These are phyloP conservation scores for Epirrita christyi DNA, from an alignment of 2,888 invertebrate genomes.

Conservation along the genomic window DNA sequence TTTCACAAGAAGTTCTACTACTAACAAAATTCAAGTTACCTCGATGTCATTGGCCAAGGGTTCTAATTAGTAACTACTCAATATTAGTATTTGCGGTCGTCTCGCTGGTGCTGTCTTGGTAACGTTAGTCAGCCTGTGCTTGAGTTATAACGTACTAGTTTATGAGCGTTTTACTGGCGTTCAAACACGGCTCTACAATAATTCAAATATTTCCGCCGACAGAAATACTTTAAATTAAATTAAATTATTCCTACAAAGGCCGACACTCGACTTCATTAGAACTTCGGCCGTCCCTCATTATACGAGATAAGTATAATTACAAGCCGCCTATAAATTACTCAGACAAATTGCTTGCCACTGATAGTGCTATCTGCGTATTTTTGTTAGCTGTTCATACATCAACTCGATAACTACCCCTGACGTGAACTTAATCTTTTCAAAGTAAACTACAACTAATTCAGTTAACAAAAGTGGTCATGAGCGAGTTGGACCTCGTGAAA, in stretches of 20 bases:
- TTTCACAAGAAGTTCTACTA: too few species aligned
- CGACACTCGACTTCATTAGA: slow-evolving; percentile 22
- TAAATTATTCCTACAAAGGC: slow-evolving; percentile 19
- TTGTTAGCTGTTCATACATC: slow-evolving; percentile 62
- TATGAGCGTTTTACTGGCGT: too few species aligned
- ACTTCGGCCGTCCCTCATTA: slow-evolving; percentile 30
- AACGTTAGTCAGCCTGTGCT: too few species aligned
- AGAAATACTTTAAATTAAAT: slow-evolving; percentile 25
- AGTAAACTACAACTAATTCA: slow-evolving; percentile 14
- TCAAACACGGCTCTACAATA: background rate
- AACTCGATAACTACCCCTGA: slow-evolving; percentile 49
- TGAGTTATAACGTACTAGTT: too few species aligned
- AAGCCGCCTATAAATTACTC: slow-evolving; percentile 59
- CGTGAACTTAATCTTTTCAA: slow-evolving; percentile 6
- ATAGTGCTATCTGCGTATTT: slow-evolving; percentile 61
- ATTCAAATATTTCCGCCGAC: slow-evolving; percentile 7
- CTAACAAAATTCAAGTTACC: too few species aligned
- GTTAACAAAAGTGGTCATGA: too few species aligned
- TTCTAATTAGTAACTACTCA: too few species aligned
- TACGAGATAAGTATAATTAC: slow-evolving; percentile 62
- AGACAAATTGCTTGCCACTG: slow-evolving; percentile 61
- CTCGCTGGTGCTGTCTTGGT: too few species aligned
- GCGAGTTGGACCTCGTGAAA: too few species aligned
- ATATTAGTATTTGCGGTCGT: too few species aligned
- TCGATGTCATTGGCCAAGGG: too few species aligned